Percentiles rank a stretch among this genome's conserved stretches.
Evolutionary conservation across 2,113 vertebrate genomes (phyloP).

Genomic region (Salvelinus fontinalis): DNA sequence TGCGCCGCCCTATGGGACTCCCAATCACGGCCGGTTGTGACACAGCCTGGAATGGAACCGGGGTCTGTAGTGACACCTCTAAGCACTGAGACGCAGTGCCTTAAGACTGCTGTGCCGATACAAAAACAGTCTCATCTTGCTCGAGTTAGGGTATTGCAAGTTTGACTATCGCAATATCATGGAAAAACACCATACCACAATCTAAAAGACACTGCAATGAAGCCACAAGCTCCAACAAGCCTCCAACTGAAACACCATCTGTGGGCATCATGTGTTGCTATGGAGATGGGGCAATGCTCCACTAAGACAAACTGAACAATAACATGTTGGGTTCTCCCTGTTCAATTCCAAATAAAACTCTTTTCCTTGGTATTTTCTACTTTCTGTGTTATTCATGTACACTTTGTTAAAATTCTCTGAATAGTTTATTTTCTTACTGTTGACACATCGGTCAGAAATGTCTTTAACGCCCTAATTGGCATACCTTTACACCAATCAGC

Average conservation of each 20-base stretch:
- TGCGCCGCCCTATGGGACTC: too few species aligned
- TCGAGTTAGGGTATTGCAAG: too few species aligned
- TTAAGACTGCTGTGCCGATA: neutral
- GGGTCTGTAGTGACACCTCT: too few species aligned
- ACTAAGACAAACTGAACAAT: slow-evolving; percentile 13
- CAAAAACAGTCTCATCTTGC: too few species aligned
- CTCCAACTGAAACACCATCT: slow-evolving; percentile 49
- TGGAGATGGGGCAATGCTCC: neutral
- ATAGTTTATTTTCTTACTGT: slow-evolving; percentile 20
- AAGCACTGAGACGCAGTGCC: too few species aligned
- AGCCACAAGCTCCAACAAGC: slow-evolving; percentile 57
- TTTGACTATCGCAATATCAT: neutral
- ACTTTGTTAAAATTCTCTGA: neutral
- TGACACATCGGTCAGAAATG: slow-evolving; percentile 13
- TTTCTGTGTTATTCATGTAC: slow-evolving; percentile 28
- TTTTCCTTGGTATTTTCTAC: neutral
- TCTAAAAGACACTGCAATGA: slow-evolving; percentile 24
- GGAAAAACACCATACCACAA: slow-evolving; percentile 32
- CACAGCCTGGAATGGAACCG: too few species aligned
- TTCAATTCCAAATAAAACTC: slow-evolving; percentile 20
- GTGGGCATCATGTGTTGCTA: slow-evolving; percentile 13
- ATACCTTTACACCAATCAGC: slow-evolving; percentile 40
- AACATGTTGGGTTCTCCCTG: neutral
- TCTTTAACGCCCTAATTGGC: slow-evolving; percentile 33
- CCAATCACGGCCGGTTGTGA: too few species aligned